Evolutionary conservation across 2,113 vertebrate genomes (phyloP), one percentile per base, ranked within the genome.

Genomic region (Ardeotis arabs): DNA sequence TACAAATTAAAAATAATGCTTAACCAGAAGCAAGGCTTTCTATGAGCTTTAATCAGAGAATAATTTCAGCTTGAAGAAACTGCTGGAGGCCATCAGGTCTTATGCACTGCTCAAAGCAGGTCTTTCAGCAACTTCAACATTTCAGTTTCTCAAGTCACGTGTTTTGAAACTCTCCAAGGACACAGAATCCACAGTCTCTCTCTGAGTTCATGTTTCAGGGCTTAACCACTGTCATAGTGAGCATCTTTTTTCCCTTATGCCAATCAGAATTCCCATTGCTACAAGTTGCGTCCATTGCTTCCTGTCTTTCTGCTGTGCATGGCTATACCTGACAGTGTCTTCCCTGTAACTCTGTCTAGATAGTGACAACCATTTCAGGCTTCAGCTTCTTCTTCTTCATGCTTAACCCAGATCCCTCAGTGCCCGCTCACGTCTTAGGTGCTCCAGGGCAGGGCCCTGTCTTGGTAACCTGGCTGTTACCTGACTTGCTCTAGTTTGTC

Each of bases 361-460:
- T 14, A 37, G 44, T 3, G 33, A 70, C 22, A 44, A 33, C 4
- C 33, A 33, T 56, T 35, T 22, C n/a, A 49, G 17, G 52, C 35
- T 44, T 67, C 53, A 91, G 37, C 53, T 56, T 3, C 59, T 37
- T 75, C 45, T 64, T 67, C 45, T 64, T 64, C 52, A 33, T 24
- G 39, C 37, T 80, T 67, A 64, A 45, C 11, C 6, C 9, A 7
- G 39, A 80, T 31, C 22, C 37, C 67, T 59, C 35, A 17, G 29
- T 10, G n/a, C 16, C 29, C 68, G 25, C 35, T 52, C 21, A 3
- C 4, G 49, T 0, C 0, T 64, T 12, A 78, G 11, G 31, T 16
- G 35, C 47, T 74, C 39, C 39, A 60, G 7, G 7, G 31, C 53
- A 77, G n/a, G 9, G n/a, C 49, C 20, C 56, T 70, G n/a, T 19